Conservation (phyloP, 2,797 vertebrate genomes). For the Ptychobarbus kaznakovi region DNA sequence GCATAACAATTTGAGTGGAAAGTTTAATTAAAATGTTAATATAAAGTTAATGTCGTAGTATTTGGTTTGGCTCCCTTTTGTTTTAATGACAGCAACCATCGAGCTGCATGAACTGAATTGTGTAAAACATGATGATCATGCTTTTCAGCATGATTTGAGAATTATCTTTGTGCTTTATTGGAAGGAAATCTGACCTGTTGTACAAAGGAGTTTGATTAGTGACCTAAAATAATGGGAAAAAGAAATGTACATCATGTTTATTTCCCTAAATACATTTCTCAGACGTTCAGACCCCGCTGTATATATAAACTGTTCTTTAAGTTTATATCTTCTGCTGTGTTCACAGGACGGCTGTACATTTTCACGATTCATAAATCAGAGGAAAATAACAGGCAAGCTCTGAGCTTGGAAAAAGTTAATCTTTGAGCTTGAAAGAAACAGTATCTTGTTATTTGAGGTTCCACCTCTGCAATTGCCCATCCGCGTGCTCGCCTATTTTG, state of each 20-base stretch:
- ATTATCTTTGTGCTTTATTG: not conserved
- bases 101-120: not conserved
- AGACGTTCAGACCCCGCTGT: not conserved
- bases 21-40: not conserved
- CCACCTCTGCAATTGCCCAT: constrained; percentile 20
- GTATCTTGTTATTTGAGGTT: constrained; percentile 29
- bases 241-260: not conserved
- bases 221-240: not conserved
- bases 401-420: constrained; percentile 5
- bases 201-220: not conserved
- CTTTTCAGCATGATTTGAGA: not conserved
- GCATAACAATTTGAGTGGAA: not conserved
- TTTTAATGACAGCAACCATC: not conserved
- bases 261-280: not conserved
- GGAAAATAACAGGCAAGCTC: constrained; percentile 12
- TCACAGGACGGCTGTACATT: not conserved
- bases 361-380: constrained; percentile 19
- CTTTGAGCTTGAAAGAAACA: not conserved
- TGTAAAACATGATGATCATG: not conserved
- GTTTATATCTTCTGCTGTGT: not conserved
- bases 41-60: not conserved
- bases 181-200: not conserved
- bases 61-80: not conserved
- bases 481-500: constrained; percentile 31
- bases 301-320: not conserved